Conservation (phyloP, 2,888 invertebrate genomes). For the Phrixothrix hirtus region DNA sequence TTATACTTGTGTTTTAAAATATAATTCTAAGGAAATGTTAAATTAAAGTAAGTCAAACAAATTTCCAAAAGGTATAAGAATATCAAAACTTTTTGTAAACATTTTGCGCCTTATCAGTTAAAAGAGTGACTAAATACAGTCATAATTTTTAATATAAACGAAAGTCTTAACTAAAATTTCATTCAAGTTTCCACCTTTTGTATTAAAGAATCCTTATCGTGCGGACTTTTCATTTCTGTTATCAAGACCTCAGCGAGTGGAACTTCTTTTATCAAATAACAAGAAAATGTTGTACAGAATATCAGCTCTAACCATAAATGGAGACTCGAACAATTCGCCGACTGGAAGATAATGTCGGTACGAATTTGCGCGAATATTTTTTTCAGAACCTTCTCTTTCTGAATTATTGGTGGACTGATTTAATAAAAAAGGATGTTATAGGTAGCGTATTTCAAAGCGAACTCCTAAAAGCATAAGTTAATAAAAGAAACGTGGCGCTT, state of each 20-base stretch:
- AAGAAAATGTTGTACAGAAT: constrained; percentile 12
- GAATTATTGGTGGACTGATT: constrained; percentile 7
- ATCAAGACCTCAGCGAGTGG: constrained; percentile 17
- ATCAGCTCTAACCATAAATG: constrained; percentile 15
- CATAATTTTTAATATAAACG: constrained; percentile 10
- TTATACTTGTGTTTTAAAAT: too few species aligned
- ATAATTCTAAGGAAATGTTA: too few species aligned
- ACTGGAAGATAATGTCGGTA: constrained; percentile 11
- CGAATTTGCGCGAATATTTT: neutral
- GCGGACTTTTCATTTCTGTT: constrained; percentile 13
- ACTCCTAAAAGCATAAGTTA: constrained; percentile 13
- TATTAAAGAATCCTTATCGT: constrained; percentile 16
- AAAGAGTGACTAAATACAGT: too few species aligned
- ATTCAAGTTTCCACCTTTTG: constrained; percentile 1
- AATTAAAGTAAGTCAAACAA: too few species aligned
- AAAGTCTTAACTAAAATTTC: constrained; percentile 7
- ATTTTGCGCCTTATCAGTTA: too few species aligned
- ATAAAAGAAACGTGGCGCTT: constrained; percentile 15
- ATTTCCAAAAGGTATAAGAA: too few species aligned
- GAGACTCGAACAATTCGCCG: constrained; percentile 12
- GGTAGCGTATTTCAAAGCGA: constrained; percentile 9
- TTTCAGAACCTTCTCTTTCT: constrained; percentile 2
- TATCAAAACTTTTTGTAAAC: too few species aligned
- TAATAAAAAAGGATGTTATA: constrained; percentile 15
- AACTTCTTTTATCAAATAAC: constrained; percentile 14